Conservation (phyloP, 2,113 vertebrate species). For the Choloepus hoffmanni region DNA sequence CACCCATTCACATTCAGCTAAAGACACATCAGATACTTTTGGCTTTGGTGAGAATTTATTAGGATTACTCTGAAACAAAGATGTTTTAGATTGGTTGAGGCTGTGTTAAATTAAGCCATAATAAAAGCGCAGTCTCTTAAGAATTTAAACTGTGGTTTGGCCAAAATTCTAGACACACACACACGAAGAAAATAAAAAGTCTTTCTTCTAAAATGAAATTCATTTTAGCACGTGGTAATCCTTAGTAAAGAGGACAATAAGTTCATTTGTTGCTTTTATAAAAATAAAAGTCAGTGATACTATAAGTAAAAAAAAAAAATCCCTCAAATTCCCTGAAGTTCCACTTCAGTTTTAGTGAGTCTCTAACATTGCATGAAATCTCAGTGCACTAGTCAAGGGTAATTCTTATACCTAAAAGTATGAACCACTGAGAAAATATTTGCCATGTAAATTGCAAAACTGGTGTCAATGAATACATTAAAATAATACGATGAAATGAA, state of each 20-base stretch:
- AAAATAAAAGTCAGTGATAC: constrained; percentile 11
- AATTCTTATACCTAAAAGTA: background rate
- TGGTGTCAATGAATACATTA: background rate
- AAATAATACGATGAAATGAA: background rate
- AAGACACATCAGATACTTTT: background rate
- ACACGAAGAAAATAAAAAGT: background rate
- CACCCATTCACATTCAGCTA: fast-evolving
- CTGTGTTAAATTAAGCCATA: constrained; percentile 48
- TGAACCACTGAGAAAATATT: background rate
- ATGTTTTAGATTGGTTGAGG: constrained; percentile 14
- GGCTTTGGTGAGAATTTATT: background rate
- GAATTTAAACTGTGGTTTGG: constrained; percentile 64
- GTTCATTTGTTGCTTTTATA: background rate
- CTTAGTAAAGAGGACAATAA: background rate
- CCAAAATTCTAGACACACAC: constrained; percentile 22
- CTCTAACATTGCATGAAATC: fast-evolving
- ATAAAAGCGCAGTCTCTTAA: constrained; percentile 16
- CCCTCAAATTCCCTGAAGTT: background rate
- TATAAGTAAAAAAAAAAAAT: background rate
- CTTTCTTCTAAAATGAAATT: constrained; percentile 1
- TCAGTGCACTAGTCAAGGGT: background rate
- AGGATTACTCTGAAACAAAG: background rate
- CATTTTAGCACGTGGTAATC: background rate
- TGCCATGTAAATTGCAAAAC: background rate
- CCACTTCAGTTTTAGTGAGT: background rate